phyloP scores from a whole-genome alignment of 1,140 invertebrate genomes.

The Ceratina calcarata region DNA sequence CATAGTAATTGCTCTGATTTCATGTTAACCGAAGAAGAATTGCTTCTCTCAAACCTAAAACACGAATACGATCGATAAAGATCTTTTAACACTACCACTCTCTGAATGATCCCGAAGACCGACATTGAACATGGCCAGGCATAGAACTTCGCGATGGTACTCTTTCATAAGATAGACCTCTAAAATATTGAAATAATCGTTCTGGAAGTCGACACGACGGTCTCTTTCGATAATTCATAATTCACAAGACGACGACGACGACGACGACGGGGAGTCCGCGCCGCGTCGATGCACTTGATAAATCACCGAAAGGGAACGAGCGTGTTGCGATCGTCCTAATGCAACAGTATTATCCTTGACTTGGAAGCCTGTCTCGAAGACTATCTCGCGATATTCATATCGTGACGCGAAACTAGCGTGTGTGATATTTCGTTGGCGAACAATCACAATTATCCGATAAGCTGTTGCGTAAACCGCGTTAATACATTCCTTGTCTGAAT shows the following conservation, averaged over 20 bases:
- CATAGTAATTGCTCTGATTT: neutral
- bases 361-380: constrained; percentile 78
- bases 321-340: constrained; percentile 17
- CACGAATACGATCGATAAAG: constrained; percentile 23
- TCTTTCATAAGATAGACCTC: constrained; percentile 1
- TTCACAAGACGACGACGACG: constrained; percentile 10
- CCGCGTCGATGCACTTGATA: constrained; percentile 10
- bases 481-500: constrained; percentile 80
- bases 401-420: constrained; percentile 2
- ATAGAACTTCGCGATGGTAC: constrained; percentile 26
- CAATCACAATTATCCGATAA: constrained; percentile 27
- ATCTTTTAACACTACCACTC: constrained; percentile 18
- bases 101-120: constrained; percentile 37
- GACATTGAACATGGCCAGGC: neutral
- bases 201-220: constrained; percentile 46
- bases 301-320: constrained; percentile 1
- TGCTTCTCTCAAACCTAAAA: neutral
- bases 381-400: constrained; percentile 52
- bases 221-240: constrained; percentile 24
- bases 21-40: neutral
- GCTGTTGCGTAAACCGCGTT: constrained; percentile 40
- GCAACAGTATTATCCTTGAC: constrained; percentile 52
- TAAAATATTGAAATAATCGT: constrained; percentile 28
- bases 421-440: neutral
- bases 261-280: too few species aligned